Base-by-base conservation (phyloP, 2,888 invertebrate species). In the Hoplodrina blanda region DNA sequence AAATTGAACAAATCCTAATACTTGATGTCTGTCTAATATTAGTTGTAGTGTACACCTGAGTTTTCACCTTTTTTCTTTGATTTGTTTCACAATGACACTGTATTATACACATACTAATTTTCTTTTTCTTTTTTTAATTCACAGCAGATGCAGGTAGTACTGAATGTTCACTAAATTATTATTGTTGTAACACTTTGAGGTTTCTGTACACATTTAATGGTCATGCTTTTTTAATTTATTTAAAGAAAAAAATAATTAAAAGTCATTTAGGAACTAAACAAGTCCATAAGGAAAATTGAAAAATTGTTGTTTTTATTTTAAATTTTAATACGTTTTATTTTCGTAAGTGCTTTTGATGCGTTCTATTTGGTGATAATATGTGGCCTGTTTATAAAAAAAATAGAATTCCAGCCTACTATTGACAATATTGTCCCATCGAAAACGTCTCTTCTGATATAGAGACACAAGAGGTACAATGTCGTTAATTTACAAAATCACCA, bases 131-230 rank as follows among this genome's bases (percentile, higher is more conserved):
- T 81, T 86, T 87, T 85, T 77, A 81, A 85, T 88, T 76, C 80
- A 64, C 90, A 91, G 90, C 89, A 62, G 0, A 66, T 87, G 6
- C 86, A 90, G 90, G 90, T 90, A 90, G 87, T 87, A 87, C 63
- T 50, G 41, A 52, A 64, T 60, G 25, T 67, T 78, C 6, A 62
- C 25, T 69, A 30, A 19, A 41, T 55, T 62, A 56, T 73, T 52
- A 20, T 44, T 65, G 61, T 79, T 79, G 10, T 57, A 2, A 33
- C 49, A 54, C 3, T 53, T 64, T 54, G 25, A 20, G 2, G 0
- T 25, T 80, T 70, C 56, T 62, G 76, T 66, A 76, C 57, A 64
- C 66, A 78, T 52, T 67, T 54, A n/a, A n/a, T 25, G 17, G 7
- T 56, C 25, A 41, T 41, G 41, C 1, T 41, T 41, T 2, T 10